Conservation (phyloP, 2,797 vertebrate species). For the Hydrophis major region DNA sequence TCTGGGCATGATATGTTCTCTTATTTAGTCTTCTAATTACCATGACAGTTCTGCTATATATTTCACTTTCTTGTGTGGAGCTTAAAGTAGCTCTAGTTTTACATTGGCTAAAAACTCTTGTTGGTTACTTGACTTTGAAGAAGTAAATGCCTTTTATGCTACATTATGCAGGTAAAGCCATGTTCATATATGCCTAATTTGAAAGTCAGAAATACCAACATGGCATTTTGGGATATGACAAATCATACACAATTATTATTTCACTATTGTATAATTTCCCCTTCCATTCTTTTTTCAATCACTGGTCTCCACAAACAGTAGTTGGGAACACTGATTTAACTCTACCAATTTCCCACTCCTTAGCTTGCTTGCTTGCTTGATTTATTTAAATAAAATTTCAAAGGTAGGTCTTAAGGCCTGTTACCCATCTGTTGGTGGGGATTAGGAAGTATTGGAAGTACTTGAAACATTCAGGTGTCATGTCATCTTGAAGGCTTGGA, state of each 20-base stretch:
- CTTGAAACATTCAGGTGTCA: not conserved
- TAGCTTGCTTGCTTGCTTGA: not conserved
- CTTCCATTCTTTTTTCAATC: not conserved
- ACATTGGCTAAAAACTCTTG: not conserved
- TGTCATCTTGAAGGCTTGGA: not conserved
- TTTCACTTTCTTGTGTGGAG: not conserved
- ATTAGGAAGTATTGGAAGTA: not conserved
- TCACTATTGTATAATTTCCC: not conserved
- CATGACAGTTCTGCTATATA: not conserved
- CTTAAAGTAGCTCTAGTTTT: not conserved
- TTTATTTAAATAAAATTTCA: not conserved
- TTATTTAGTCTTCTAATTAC: conserved; percentile 12
- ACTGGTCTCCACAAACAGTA: not conserved
- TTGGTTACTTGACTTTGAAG: not conserved
- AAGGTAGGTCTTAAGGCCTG: not conserved
- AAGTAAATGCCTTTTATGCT: not conserved
- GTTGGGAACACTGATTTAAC: not conserved
- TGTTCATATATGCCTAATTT: not conserved
- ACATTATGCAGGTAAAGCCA: not conserved
- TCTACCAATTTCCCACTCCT: not conserved
- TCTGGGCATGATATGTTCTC: not conserved
- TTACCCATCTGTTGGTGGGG: not conserved
- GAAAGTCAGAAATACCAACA: not conserved
- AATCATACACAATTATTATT: not conserved
- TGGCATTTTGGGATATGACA: not conserved